Evolutionary conservation across 2,888 invertebrate species (phyloP).

Genomic region (Prenolepis imparis): DNA sequence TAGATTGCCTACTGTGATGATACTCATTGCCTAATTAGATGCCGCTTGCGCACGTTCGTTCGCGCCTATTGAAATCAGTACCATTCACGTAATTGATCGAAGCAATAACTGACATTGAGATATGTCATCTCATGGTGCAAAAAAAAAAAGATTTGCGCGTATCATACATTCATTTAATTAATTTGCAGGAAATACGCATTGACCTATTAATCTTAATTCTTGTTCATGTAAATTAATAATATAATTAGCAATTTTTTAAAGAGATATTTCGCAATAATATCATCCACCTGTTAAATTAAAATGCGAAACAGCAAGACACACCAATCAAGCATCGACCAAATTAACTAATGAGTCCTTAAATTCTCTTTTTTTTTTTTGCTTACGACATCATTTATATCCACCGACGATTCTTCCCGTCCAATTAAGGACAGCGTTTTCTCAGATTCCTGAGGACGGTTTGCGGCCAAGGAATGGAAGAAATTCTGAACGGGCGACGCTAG

Average conservation of each 20-base stretch:
- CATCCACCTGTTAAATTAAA: neutral
- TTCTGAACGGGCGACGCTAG: conserved; percentile 54
- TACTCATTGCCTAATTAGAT: conserved; percentile 64
- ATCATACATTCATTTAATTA: neutral
- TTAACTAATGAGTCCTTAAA: conserved; percentile 19
- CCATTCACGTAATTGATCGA: conserved; percentile 37
- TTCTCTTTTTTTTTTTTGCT: neutral
- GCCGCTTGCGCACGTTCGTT: conserved; percentile 28
- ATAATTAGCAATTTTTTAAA: neutral
- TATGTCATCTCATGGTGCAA: neutral
- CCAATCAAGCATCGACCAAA: neutral
- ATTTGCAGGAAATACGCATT: neutral
- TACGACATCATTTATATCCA: neutral
- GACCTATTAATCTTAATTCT: neutral
- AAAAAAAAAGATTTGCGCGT: neutral
- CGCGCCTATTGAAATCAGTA: conserved; percentile 29
- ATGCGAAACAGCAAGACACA: neutral
- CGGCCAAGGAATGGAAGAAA: conserved; percentile 50
- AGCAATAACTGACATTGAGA: neutral
- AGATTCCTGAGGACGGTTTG: conserved; percentile 58
- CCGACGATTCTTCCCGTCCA: conserved; percentile 48
- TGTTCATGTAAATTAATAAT: neutral
- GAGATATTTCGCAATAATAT: neutral
- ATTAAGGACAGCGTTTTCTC: conserved; percentile 67
- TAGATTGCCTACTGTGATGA: conserved; percentile 58